These are phyloP conservation scores for Aepyceros melampus DNA, from an alignment of 2,113 vertebrate genomes.

Conservation along the genomic window DNA sequence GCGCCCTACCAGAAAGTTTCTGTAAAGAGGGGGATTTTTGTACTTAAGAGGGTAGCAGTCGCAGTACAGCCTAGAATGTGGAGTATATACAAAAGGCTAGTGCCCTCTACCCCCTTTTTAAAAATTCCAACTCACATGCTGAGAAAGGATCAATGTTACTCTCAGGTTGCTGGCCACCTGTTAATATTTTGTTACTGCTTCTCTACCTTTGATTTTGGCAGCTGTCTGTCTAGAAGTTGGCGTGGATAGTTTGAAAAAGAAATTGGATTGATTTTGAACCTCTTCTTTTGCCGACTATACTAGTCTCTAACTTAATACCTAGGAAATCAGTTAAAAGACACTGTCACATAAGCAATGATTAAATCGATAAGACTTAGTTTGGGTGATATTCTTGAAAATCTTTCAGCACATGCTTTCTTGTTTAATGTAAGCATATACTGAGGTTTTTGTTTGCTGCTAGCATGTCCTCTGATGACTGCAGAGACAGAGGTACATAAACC, in stretches of 20 bases:
- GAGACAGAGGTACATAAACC: not conserved
- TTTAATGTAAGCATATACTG: not conserved
- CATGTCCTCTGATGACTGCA: not conserved
- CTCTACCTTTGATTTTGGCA: not conserved
- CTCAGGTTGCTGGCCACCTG: not conserved
- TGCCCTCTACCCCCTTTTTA: not conserved
- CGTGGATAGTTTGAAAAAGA: not conserved
- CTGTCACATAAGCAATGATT: not conserved
- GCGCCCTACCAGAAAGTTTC: not conserved
- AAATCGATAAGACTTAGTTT: not conserved
- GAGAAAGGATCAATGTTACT: not conserved
- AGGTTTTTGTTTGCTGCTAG: not conserved
- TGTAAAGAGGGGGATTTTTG: not conserved
- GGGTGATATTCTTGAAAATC: not conserved
- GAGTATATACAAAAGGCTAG: not conserved
- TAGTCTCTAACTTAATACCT: not conserved
- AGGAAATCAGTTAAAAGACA: slow-evolving; percentile 38
- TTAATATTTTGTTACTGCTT: not conserved
- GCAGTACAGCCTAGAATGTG: not conserved
- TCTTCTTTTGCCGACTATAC: not conserved
- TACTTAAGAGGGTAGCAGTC: not conserved
- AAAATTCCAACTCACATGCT: not conserved
- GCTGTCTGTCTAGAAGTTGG: not conserved
- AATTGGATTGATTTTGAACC: not conserved
- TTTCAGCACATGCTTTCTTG: not conserved